Evolutionary conservation across 2,113 vertebrate genomes (phyloP).

Genomic region (Centrocercus urophasianus): DNA sequence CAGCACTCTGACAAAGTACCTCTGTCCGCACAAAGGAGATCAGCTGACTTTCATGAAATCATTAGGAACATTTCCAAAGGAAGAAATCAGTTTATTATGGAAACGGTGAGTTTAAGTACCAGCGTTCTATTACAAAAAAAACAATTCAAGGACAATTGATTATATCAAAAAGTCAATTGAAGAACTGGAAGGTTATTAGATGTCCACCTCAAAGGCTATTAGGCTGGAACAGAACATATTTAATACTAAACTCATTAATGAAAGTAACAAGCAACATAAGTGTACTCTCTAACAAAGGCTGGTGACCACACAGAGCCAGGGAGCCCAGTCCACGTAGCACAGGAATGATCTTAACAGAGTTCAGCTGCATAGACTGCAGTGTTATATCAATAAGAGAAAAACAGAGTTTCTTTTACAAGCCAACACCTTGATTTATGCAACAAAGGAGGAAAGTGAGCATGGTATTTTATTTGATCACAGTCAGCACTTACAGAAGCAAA

Average conservation of each 20-base stretch:
- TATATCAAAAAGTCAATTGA: not conserved
- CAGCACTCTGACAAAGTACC: not conserved
- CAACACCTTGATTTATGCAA: not conserved
- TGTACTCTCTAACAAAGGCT: not conserved
- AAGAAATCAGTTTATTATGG: not conserved
- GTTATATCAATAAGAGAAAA: not conserved
- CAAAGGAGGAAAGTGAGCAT: not conserved
- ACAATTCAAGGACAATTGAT: not conserved
- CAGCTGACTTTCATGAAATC: not conserved
- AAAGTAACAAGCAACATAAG: not conserved
- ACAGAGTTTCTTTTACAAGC: not conserved
- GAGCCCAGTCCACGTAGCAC: not conserved
- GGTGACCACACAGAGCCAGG: rapidly evolving
- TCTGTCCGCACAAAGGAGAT: not conserved
- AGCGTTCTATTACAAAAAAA: not conserved
- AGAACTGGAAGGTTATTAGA: not conserved
- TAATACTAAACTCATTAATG: not conserved
- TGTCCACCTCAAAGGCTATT: rapidly evolving
- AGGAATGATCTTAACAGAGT: not conserved
- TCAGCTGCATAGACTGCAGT: not conserved
- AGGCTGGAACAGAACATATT: not conserved
- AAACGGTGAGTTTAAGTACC: not conserved
- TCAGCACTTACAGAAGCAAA: not conserved
- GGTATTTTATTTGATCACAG: not conserved
- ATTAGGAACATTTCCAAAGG: not conserved